Base-by-base conservation (phyloP, 2,888 invertebrate genomes). In the Miltochrista miniata region DNA sequence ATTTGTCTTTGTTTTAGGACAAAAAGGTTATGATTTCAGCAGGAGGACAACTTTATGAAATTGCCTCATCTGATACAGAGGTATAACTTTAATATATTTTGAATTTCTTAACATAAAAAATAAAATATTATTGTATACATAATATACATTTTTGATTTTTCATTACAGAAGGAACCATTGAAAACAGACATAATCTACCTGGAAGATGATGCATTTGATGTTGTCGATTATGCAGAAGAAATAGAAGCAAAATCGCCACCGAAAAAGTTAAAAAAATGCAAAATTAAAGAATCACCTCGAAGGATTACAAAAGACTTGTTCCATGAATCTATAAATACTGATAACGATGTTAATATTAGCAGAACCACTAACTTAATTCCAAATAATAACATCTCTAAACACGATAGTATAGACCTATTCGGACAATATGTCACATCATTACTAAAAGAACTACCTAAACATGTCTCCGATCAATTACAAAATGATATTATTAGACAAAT, bases 381-480 rank as follows among this genome's bases (percentile, higher is more conserved):
- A 1, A 2, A 24, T 8, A 29, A 36, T 14, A 29, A 30, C 11
- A 36, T 29, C 18, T 29, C 36, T 11, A 36, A 45, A 14, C 0
- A 14, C 4, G 51, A 70, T 7, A 68, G 64, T 1, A 12, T 79
- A 5, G 74, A 80, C 15, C 53, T 69, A 13, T 83, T 83, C 18
- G 78, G 74, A 0, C 68, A 65, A 45, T 83, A 83, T 15, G 14
- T 81, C 0, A 64, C 63, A 0, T 72, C 79, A 0, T 44, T 83
- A 38, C 44, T 83, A 11, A 71, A 65, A 51, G 70, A 76, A n/a
- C 13, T 83, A 2, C 83, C 83, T 0, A 70, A 66, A 36, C 34
- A 65, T 0, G 60, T 70, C 0, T 74, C 80, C 0, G 72, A 71
- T 48, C 60, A 63, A 5, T 18, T 83, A 0, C 83, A 83, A 56